Evolutionary conservation across 2,888 invertebrate genomes (phyloP).

Genomic region (Dioctria linearis): DNA sequence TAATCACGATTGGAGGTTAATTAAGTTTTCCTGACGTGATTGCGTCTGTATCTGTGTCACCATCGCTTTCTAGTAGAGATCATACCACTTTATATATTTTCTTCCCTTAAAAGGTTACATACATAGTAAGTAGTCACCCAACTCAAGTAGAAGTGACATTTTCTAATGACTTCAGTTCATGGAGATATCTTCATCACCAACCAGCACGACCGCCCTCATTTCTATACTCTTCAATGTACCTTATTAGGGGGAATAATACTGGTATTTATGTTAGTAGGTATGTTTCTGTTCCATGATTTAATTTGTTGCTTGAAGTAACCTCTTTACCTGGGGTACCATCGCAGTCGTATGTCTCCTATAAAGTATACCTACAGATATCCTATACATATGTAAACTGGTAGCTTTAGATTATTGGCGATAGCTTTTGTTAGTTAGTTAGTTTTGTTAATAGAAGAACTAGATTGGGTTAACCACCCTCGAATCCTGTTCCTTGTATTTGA

Average conservation of each 20-base stretch:
- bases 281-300: constrained; percentile 42
- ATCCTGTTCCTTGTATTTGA: constrained; percentile 22
- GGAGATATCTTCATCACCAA: constrained; percentile 15
- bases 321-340: neutral
- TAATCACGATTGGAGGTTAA: constrained; percentile 51
- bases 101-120: neutral
- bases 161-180: constrained; percentile 44
- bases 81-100: too few relatives aligned
- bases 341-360: neutral
- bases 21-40: constrained; percentile 44
- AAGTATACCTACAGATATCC: neutral
- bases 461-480: constrained; percentile 6
- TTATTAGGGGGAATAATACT: constrained; percentile 34
- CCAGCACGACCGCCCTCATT: neutral
- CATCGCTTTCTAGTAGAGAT: neutral
- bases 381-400: neutral
- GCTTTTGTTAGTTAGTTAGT: constrained; percentile 42
- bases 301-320: constrained; percentile 20
- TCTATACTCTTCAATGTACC: neutral
- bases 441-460: constrained; percentile 25
- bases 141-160: constrained; percentile 11
- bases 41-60: constrained; percentile 34
- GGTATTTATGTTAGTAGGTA: constrained; percentile 40
- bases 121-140: neutral
- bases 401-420: neutral